These are phyloP conservation scores for Guaruba guarouba DNA, from an alignment of 2,113 vertebrate genomes.

Conservation along the genomic window DNA sequence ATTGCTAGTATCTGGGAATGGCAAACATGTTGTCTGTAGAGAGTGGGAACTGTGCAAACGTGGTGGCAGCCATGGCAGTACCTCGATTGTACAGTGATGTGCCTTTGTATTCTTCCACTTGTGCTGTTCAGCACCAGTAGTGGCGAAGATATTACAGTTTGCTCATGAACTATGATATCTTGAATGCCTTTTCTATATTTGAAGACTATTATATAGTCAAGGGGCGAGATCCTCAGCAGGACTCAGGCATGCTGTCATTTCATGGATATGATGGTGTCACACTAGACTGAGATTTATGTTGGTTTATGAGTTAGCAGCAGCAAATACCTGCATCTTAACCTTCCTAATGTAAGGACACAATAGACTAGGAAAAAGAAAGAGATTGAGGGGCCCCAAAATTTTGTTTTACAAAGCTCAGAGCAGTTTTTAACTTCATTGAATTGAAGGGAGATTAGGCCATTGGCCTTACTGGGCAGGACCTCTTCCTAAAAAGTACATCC, in stretches of 20 bases:
- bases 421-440: not conserved
- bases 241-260: not conserved
- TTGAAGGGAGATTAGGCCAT: not conserved
- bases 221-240: not conserved
- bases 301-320: not conserved
- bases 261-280: not conserved
- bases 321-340: not conserved
- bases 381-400: not conserved
- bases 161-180: not conserved
- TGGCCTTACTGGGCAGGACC: not conserved
- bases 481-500: not conserved
- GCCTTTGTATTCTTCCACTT: not conserved
- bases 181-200: not conserved
- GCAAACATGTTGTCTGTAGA: not conserved
- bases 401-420: not conserved
- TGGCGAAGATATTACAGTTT: not conserved
- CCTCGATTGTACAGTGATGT: accelerated
- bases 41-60: accelerated
- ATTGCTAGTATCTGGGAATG: not conserved
- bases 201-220: not conserved
- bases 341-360: not conserved
- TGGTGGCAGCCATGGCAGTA: not conserved
- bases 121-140: not conserved
- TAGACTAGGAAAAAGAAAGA: not conserved
- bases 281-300: not conserved